Evolutionary conservation across 2,113 vertebrate species (phyloP).

Genomic region (Passer montanus): DNA sequence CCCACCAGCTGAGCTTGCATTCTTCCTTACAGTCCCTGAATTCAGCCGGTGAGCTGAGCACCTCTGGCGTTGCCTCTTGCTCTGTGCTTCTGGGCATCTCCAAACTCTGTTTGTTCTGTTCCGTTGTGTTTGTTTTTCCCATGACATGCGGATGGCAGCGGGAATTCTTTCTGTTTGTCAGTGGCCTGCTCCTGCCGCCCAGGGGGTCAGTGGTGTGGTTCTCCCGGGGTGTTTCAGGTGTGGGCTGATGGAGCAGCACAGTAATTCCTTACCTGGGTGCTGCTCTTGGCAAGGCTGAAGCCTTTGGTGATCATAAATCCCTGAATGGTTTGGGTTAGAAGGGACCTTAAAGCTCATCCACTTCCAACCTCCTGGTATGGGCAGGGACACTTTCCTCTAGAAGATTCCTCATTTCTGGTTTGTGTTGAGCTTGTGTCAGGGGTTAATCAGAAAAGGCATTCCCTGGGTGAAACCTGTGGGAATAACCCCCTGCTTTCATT

Average conservation of each 20-base stretch:
- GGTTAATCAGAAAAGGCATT: not conserved
- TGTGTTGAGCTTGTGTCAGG: not conserved
- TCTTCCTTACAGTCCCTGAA: conserved; percentile 82
- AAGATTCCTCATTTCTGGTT: not conserved
- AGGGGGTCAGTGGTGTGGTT: not conserved
- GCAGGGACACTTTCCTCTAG: not conserved
- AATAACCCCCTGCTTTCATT: not conserved
- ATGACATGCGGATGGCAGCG: conserved; percentile 49
- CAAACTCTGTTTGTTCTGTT: conserved; percentile 52
- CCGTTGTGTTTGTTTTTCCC: conserved; percentile 57
- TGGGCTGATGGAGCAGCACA: conserved; percentile 5
- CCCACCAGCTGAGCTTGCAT: conserved; percentile 82
- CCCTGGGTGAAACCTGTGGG: not conserved
- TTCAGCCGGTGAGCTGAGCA: conserved; percentile 77
- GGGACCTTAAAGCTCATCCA: not conserved
- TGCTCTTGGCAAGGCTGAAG: not conserved
- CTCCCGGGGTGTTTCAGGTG: not conserved
- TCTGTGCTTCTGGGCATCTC: conserved; percentile 73
- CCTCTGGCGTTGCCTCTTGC: conserved; percentile 61
- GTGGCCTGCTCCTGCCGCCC: conserved; percentile 25
- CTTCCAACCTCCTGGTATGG: not conserved
- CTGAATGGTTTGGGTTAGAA: not conserved
- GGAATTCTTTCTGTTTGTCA: conserved; percentile 52
- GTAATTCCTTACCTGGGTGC: conserved; percentile 37
- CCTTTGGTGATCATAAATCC: not conserved